Percentiles rank a stretch among this genome's conserved stretches.
Conservation (phyloP, 2,797 vertebrate genomes). For the Scyliorhinus canicula region DNA sequence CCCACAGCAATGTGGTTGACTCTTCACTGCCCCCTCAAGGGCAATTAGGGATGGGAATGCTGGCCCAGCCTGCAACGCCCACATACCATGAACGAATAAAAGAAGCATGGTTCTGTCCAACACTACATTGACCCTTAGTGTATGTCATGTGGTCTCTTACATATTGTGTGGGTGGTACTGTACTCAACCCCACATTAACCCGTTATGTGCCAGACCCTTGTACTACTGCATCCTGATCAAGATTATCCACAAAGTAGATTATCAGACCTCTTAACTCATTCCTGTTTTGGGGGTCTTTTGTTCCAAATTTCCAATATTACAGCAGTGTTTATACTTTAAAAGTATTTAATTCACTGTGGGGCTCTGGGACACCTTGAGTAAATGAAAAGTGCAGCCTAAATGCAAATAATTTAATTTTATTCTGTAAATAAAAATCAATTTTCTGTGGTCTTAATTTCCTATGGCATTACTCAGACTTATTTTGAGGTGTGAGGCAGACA, state of each 20-base stretch:
- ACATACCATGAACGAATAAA: no score
- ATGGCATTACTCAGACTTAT: not conserved
- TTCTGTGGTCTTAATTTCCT: not conserved
- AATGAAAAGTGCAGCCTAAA: not conserved
- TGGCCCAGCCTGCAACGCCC: no score
- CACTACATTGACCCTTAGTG: no score
- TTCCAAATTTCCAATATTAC: not conserved
- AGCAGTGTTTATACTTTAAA: not conserved
- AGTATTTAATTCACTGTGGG: not conserved
- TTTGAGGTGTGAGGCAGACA: not conserved
- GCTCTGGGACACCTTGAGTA: not conserved
- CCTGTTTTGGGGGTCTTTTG: not conserved
- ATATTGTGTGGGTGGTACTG: no score
- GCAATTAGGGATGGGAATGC: no score
- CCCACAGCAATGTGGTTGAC: no score
- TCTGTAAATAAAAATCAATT: not conserved
- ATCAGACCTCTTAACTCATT: not conserved
- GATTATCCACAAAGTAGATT: not conserved
- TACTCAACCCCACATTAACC: no score
- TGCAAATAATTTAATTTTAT: not conserved
- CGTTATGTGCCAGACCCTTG: no score
- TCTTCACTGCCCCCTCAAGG: no score
- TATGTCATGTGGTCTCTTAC: no score
- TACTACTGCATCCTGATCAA: not conserved
- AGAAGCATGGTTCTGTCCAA: no score